Percentiles rank a stretch among this genome's conserved stretches.
These are phyloP conservation scores for Acleris holmiana DNA, from an alignment of 2,888 invertebrate species.

Conservation along the genomic window DNA sequence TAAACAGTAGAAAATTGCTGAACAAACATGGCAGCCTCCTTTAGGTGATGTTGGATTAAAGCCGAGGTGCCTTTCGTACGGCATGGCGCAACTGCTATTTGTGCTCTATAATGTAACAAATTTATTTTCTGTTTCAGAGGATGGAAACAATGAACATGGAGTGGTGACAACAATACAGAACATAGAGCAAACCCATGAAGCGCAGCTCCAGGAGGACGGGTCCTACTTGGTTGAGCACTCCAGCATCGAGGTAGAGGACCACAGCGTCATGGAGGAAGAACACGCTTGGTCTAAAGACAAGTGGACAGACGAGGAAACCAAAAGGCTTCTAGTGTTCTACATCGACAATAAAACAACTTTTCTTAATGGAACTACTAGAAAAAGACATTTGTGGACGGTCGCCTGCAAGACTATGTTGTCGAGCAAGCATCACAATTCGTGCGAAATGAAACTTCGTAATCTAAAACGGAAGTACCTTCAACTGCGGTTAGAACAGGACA, in stretches of 20 bases:
- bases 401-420: constrained; percentile 73
- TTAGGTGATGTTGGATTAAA: neutral
- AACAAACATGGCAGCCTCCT: no score
- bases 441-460: constrained; percentile 60
- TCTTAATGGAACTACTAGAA: constrained; percentile 57
- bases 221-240: constrained; percentile 49
- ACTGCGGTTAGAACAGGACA: constrained; percentile 52
- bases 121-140: constrained; percentile 49
- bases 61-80: neutral
- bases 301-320: constrained; percentile 68
- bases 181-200: constrained; percentile 41
- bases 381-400: constrained; percentile 68
- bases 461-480: constrained; percentile 61
- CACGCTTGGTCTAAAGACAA: constrained; percentile 45
- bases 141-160: constrained; percentile 54
- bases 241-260: constrained; percentile 42
- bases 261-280: constrained; percentile 40
- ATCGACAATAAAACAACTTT: constrained; percentile 74
- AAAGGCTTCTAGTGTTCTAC: constrained; percentile 68
- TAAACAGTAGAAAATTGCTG: no score
- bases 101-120: neutral
- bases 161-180: constrained; percentile 56
- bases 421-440: constrained; percentile 58
- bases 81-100: neutral
- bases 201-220: constrained; percentile 50